Conservation (phyloP, 2,888 invertebrate species). For the Chrysomela aeneicollis region DNA sequence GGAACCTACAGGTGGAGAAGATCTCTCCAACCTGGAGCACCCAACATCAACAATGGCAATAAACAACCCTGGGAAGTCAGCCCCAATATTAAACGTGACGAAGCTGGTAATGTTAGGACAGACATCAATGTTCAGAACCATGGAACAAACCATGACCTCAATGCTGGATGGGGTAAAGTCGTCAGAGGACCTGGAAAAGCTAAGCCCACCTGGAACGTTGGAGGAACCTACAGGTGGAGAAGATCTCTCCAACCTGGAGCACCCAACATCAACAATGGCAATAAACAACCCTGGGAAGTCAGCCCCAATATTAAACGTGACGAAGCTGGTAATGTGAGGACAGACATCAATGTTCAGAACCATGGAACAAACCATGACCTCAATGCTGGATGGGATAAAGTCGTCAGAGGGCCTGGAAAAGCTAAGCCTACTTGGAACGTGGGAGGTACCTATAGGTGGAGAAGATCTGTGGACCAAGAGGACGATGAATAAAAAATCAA, state of each 20-base stretch:
- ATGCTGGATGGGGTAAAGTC: conserved; percentile 35
- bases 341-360: conserved; percentile 27
- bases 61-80: conserved; percentile 14
- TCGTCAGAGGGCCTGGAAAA: conserved; percentile 36
- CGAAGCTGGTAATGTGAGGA: conserved; percentile 32
- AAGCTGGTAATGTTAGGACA: conserved; percentile 32
- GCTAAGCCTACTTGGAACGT: conserved; percentile 35
- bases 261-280: neutral
- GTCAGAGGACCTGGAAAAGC: conserved; percentile 36
- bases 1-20: conserved; percentile 11
- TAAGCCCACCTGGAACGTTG: conserved; percentile 37
- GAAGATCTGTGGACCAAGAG: neutral
- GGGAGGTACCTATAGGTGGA: conserved; percentile 35
- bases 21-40: neutral
- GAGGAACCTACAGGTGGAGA: conserved; percentile 33
- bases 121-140: conserved; percentile 29
- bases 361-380: conserved; percentile 37
- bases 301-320: conserved; percentile 14
- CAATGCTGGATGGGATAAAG: conserved; percentile 35
- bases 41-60: neutral
- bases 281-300: conserved; percentile 16
- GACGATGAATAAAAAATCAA: neutral
- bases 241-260: conserved; percentile 11
- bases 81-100: conserved; percentile 1
- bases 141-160: conserved; percentile 36